phyloP scores from a whole-genome alignment of 23 tunicate genomes.

The Styela clava region DNA sequence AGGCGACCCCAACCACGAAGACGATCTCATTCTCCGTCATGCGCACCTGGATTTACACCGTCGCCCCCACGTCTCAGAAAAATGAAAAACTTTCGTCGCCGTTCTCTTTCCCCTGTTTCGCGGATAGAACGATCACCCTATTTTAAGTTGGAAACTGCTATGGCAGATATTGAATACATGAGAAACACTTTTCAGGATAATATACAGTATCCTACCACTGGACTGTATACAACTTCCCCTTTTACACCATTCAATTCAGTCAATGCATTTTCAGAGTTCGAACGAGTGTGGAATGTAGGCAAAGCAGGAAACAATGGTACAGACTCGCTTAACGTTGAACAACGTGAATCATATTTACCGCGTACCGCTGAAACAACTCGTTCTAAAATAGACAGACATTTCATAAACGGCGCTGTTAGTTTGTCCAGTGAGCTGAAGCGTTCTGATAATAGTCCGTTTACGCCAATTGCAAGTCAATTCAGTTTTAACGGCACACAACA shows the following conservation, averaged over 20 bases:
- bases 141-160: too few species aligned
- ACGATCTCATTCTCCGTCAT: conserved; percentile 8
- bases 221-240: not conserved
- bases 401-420: not conserved
- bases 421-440: not conserved
- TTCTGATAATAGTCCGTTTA: not conserved
- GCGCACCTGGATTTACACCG: not conserved
- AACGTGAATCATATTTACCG: not conserved
- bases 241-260: not conserved
- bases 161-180: too few species aligned
- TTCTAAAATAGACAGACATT: not conserved
- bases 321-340: not conserved
- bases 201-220: not conserved
- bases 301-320: not conserved
- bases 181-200: too few species aligned
- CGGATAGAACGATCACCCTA: too few species aligned
- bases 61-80: not conserved
- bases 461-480: not conserved
- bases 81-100: not conserved
- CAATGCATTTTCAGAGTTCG: not conserved
- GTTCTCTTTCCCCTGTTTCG: conserved; percentile 8
- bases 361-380: not conserved
- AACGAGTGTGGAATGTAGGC: not conserved
- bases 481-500: not conserved
- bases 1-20: too few species aligned